Percentiles rank a stretch among this genome's conserved stretches.
These are phyloP conservation scores for Fukomys damarensis DNA, from an alignment of 2,113 vertebrate species.

Conservation along the genomic window DNA sequence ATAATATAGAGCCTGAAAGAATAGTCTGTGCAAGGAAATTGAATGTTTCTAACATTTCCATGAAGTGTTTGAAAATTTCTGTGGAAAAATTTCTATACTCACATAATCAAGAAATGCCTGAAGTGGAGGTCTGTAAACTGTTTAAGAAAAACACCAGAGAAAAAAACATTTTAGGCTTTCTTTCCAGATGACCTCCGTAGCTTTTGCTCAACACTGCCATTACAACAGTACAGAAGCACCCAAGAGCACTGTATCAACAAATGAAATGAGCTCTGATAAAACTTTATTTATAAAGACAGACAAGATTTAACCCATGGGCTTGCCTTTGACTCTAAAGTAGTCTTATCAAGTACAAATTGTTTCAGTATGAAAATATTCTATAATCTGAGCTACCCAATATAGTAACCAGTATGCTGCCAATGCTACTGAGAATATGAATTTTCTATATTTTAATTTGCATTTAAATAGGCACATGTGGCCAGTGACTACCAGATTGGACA, in stretches of 20 bases:
- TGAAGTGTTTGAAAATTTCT: background rate
- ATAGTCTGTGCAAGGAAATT: background rate
- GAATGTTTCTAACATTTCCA: background rate
- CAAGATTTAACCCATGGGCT: constrained; percentile 1
- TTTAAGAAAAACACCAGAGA: background rate
- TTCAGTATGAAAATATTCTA: constrained; percentile 7
- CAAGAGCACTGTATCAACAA: background rate
- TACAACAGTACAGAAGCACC: background rate
- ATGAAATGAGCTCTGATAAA: background rate
- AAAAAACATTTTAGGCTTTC: constrained; percentile 36
- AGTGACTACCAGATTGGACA: constrained; percentile 52
- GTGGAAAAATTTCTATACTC: background rate
- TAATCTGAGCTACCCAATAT: constrained; percentile 19
- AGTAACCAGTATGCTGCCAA: background rate
- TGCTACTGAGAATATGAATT: constrained; percentile 28
- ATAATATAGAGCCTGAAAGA: background rate
- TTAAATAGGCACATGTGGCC: constrained; percentile 50
- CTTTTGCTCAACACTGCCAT: background rate
- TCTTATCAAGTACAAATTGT: constrained; percentile 3
- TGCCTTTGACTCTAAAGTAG: background rate
- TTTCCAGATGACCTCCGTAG: background rate
- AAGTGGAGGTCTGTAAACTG: background rate
- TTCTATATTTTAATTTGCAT: constrained; percentile 46
- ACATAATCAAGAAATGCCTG: background rate
- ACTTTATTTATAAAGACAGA: background rate